phyloP scores from a whole-genome alignment of 2,888 invertebrate genomes.

The Acrobasis repandana region DNA sequence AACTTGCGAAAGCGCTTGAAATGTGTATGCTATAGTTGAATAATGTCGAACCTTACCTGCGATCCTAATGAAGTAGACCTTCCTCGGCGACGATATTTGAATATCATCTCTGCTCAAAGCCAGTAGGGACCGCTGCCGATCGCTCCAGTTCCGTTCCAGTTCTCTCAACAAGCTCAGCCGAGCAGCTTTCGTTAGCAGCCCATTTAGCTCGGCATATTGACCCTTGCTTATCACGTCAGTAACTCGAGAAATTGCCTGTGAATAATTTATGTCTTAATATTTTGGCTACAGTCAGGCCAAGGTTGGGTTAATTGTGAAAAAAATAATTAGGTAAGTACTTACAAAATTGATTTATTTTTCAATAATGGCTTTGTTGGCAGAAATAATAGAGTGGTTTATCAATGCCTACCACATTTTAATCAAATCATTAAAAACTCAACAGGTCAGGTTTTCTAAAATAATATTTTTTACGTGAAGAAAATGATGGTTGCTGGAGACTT shows the following conservation, averaged over 20 bases:
- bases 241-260: slow-evolving; percentile 72
- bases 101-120: slow-evolving; percentile 64
- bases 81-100: slow-evolving; percentile 73
- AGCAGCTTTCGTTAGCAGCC: slow-evolving; percentile 72
- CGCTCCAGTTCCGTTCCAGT: slow-evolving; percentile 69
- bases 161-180: slow-evolving; percentile 67
- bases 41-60: slow-evolving; percentile 52
- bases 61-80: slow-evolving; percentile 75
- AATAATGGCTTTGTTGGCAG: no score
- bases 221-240: slow-evolving; percentile 70
- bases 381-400: no score
- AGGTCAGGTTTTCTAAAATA: no score
- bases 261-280: slow-evolving; percentile 1
- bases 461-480: no score
- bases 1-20: no score
- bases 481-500: no score
- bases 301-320: no score
- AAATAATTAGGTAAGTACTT: no score
- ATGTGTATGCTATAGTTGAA: no score
- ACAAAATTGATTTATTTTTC: no score
- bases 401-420: no score
- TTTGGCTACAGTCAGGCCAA: background rate
- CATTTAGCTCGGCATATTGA: slow-evolving; percentile 63
- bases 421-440: no score
- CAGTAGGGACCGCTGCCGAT: slow-evolving; percentile 60